These are phyloP conservation scores for Peromyscus leucopus DNA, from an alignment of 2,113 vertebrate species.

Conservation along the genomic window DNA sequence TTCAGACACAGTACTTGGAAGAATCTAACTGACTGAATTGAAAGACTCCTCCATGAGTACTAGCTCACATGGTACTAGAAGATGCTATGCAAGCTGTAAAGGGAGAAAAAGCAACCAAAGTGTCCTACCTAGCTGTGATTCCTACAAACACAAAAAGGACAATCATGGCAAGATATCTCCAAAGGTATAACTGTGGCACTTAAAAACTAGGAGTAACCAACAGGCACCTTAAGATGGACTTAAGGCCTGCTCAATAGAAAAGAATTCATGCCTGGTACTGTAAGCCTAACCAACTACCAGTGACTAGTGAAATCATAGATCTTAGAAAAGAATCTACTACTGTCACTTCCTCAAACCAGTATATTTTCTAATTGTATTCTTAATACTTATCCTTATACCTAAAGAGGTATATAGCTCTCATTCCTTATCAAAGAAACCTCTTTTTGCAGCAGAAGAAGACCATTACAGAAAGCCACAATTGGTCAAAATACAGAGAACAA, in stretches of 20 bases:
- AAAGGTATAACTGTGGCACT: neutral
- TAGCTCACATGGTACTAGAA: neutral
- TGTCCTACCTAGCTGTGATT: neutral
- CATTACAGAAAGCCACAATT: neutral
- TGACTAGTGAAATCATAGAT: neutral
- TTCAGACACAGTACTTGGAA: neutral
- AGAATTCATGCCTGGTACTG: neutral
- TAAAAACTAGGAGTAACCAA: neutral
- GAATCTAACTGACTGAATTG: neutral
- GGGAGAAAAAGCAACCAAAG: neutral
- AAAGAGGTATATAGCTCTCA: neutral
- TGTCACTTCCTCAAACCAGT: neutral
- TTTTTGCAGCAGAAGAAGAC: neutral
- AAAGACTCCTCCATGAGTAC: neutral
- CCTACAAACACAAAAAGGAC: neutral
- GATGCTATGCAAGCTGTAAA: neutral
- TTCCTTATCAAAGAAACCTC: neutral
- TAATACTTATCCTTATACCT: neutral
- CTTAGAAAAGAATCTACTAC: neutral
- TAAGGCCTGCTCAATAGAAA: neutral
- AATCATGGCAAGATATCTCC: neutral
- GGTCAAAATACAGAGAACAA: neutral
- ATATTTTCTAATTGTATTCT: neutral
- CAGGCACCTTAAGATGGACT: neutral
- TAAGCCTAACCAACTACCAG: neutral